Base-by-base conservation (phyloP, 1,140 invertebrate species). In the Rhagoletis pomonella region DNA sequence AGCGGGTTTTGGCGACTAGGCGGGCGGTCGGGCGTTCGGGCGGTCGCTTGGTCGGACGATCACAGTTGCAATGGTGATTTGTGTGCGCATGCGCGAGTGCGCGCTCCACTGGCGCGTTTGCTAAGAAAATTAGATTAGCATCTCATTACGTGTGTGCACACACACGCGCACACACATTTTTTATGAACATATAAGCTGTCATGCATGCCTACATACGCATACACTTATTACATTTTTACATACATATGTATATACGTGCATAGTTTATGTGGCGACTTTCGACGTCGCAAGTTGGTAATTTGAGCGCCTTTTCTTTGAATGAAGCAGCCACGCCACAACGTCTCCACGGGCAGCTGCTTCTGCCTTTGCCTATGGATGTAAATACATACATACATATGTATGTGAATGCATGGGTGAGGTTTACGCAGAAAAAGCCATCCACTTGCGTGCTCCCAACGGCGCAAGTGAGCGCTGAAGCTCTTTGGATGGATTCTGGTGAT, bases 41-140 rank as follows among this genome's bases (percentile, higher is more conserved):
- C 29, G 29, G 67, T 69, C 14, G 67, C 4, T 10, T 12, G 73
- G 17, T 19, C 47, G 44, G 12, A 62, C n/a, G 60, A 62, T 17
- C 60, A n/a, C 60, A 62, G 73, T 9, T 47, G 47, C 73, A 81
- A 29, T 81, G 73, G 6, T 55, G 73, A 81, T 55, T 81, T 81
- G 73, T 81, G 44, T 55, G 73, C 69, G 69, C 69, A 77, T 77
- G 69, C 69, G 69, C 47, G 69, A 77, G 69, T 55, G 47, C 73
- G 73, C 73, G 73, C 73, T 81, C 73, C 73, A 58, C 50, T 81
- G 73, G 73, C 73, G 73, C 73, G 73, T 81, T 81, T 81, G 73
- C 47, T 81, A 81, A 81, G 73, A 81, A 81, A 81, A 81, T 81
- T 81, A 81, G 73, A 81, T 81, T 81, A 81, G 47, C 73, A 81